These are phyloP conservation scores for Disparrhopalites patrizii DNA, from an alignment of 2,888 invertebrate species.

Conservation along the genomic window DNA sequence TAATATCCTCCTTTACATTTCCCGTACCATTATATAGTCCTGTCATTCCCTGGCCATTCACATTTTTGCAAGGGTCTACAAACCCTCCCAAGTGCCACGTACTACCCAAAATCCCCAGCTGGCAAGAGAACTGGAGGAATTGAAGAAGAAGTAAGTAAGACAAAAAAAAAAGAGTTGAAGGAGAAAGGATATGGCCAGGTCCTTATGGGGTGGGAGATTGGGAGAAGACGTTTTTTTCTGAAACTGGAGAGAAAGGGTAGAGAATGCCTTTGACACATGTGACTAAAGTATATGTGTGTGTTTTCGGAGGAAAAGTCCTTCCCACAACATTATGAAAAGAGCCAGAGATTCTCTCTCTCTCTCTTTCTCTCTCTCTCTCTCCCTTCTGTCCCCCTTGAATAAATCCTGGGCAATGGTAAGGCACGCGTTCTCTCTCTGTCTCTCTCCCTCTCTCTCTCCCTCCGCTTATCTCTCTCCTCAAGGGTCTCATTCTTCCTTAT, in stretches of 20 bases:
- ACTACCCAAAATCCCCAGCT: conserved; percentile 8
- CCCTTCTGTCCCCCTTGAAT: not conserved
- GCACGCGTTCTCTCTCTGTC: conserved; percentile 25
- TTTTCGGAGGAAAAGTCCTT: not conserved
- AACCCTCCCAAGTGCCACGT: not conserved
- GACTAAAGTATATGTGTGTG: not conserved
- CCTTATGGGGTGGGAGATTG: not conserved
- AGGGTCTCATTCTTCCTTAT: conserved; percentile 32
- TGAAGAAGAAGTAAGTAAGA: not conserved
- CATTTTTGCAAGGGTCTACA: too few relatives aligned
- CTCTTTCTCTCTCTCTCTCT: not conserved
- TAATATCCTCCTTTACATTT: too few relatives aligned
- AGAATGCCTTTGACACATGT: not conserved
- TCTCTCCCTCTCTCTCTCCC: conserved; percentile 4
- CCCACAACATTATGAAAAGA: not conserved
- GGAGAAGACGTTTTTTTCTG: not conserved
- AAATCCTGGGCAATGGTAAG: conserved; percentile 16
- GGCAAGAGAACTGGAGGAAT: not conserved
- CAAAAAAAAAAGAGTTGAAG: not conserved
- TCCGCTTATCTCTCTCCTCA: conserved; percentile 23
- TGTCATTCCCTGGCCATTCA: too few relatives aligned
- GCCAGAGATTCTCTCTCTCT: not conserved
- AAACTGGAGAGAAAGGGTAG: not conserved
- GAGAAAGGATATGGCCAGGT: not conserved
- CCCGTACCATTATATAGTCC: too few relatives aligned